Base-by-base conservation (phyloP, 2,888 invertebrate genomes). In the Hypomecis atomaria region DNA sequence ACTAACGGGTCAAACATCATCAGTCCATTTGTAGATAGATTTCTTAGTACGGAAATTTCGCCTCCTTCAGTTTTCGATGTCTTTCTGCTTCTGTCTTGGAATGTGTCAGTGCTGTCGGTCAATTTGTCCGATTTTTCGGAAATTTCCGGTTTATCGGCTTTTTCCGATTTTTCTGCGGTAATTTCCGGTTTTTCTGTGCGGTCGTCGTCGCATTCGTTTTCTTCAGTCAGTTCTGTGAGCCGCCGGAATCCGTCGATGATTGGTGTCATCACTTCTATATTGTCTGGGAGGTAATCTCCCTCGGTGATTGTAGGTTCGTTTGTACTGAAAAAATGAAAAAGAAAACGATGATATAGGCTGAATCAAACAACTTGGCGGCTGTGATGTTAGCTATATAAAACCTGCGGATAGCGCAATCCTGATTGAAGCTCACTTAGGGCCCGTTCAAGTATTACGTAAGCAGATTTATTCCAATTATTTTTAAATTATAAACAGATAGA, bases 1-100 rank as follows among this genome's bases (percentile, higher is more conserved):
- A 92, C 89, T 10, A 93, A 71, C 0, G 93, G 93, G 71, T 93
- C 93, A 71, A 93, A 93, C 90, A 90, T 92, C 85, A 91, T 90
- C 0, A 93, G 81, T 0, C 92, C 93, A 67, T 87, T 91, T 0
- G 91, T 92, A 0, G 93, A 93, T 4, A 93, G 76, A 68, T 93
- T 93, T n/a, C 71, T 45, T 0, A 92, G 73, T 0, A 90, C 88
- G 0, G 90, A 82, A 0, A 92, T 72, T 37, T 93, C 92, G 42
- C 72, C 82, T 63, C 73, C 81, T 52, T 93, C 92, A 0, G 84
- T 71, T 74, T 86, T 84, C 71, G 91, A 90, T 0, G 85, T 86
- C 66, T 91, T 92, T 67, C 91, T 80, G 0, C 81, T 75, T 71
- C 78, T 78, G 11, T 82, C 82, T 62, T 86, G 88, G 86, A 87